Base-by-base conservation (phyloP, 2,888 invertebrate genomes). In the Bellardia bayeri region DNA sequence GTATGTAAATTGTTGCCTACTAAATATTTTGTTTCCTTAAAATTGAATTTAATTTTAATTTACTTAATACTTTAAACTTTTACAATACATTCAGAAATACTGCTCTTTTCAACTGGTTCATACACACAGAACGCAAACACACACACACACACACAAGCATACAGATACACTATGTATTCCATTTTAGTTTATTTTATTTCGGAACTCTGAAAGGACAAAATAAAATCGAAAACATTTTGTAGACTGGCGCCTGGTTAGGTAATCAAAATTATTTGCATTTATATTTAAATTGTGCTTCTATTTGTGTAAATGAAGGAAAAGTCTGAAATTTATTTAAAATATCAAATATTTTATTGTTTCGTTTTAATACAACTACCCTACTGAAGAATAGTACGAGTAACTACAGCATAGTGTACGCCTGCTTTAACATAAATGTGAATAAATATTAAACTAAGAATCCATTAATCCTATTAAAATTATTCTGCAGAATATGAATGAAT, bases 251-350 rank as follows among this genome's bases (percentile, higher is more conserved):
- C 82, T 49, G 49, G 69, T 45, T 66, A 63, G 82, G 82, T 82
- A 82, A 76, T 82, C 82, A 82, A 82, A 82, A 76, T 69, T 68
- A 82, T 82, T 82, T 82, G 82, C 75, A 75, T 82, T 76, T 76
- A 69, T 42, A 76, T 82, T 76, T 82, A 76, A 76, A 76, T 82
- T 40, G 49, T 75, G 82, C 13, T 64, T 16, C 51, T 51, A 23
- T 66, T 76, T 66, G 58, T 68, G 16, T 51, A 54, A 81, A 71
- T 51, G 45, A 49, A 58, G 49, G 51, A 82, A 82, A 45, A 58
- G 54, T 64, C 81, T 71, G 63, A 40, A 54, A 75, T 58, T 68
- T 75, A 14, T 75, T 82, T 75, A 16, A 66, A 64, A 66, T 64
- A 66, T 64, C 13, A 68, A 74, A 63, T 37, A 74, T 16, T 14